Percentiles rank a stretch among this genome's conserved stretches.
phyloP scores from a whole-genome alignment of 1,140 invertebrate genomes.

The Lamellibrachia luymesi region DNA sequence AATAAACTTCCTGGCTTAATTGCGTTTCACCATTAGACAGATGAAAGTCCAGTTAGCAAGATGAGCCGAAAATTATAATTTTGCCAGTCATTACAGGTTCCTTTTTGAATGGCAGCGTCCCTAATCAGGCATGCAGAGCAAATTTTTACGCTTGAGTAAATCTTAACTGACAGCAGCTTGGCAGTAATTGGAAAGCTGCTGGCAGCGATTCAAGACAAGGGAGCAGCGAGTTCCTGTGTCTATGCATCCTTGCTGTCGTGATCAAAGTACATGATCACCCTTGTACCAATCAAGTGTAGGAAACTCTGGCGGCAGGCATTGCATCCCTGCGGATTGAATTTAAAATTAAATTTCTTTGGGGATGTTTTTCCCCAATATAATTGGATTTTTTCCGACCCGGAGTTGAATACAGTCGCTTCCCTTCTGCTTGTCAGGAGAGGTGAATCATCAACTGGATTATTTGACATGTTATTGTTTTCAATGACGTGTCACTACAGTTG shows the following conservation, averaged over 20 bases:
- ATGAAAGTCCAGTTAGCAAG: not conserved
- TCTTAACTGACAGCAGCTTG: not conserved
- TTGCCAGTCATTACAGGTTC: not conserved
- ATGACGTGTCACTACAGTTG: not conserved
- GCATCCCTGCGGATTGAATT: not conserved
- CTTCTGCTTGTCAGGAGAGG: not conserved
- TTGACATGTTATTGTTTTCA: not conserved
- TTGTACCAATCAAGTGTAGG: not conserved
- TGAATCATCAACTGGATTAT: not conserved
- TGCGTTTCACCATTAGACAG: not conserved
- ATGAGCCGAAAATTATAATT: not conserved
- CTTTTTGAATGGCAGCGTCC: not conserved
- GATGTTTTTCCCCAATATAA: not conserved
- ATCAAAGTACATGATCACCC: not conserved
- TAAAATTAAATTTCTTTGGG: not conserved
- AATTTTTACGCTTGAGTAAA: not conserved
- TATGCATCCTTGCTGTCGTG: not conserved
- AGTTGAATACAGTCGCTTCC: not conserved
- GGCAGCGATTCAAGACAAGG: not conserved
- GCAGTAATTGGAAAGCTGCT: not conserved
- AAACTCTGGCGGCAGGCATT: not conserved
- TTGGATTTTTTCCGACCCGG: not conserved
- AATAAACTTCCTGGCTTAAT: not conserved
- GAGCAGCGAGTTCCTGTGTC: not conserved
- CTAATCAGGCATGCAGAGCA: not conserved